These are phyloP conservation scores for Percopsis transmontana DNA, from an alignment of 2,113 vertebrate species.

Conservation along the genomic window DNA sequence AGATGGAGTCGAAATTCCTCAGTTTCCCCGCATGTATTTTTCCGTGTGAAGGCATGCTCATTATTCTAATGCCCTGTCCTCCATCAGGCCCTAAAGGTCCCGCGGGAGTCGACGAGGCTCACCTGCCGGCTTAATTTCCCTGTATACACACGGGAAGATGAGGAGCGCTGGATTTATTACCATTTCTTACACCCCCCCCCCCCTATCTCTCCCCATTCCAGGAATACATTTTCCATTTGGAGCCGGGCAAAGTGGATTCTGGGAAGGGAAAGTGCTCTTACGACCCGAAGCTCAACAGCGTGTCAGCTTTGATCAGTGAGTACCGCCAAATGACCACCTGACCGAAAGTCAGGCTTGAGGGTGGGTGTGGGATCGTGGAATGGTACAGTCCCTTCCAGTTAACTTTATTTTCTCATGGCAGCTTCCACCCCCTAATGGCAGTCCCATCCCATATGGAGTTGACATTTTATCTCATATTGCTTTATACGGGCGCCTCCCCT, in stretches of 20 bases:
- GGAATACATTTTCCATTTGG: slow-evolving; percentile 97
- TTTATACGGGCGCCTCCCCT: slow-evolving; percentile 11
- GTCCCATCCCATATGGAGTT: slow-evolving; percentile 19
- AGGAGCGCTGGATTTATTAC: slow-evolving; percentile 67
- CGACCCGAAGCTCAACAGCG: slow-evolving; percentile 96
- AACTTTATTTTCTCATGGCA: slow-evolving; percentile 6
- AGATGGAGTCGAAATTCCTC: slow-evolving; percentile 55
- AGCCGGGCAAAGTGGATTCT: slow-evolving; percentile 92
- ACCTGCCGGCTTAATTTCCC: slow-evolving; percentile 49
- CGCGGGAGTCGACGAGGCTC: slow-evolving; percentile 51
- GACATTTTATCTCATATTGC: slow-evolving; percentile 25
- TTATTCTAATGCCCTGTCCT: slow-evolving; percentile 66
- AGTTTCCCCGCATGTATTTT: slow-evolving; percentile 62
- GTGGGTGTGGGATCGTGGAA: not conserved
- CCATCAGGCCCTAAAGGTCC: slow-evolving; percentile 54
- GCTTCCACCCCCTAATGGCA: not conserved
- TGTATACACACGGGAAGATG: slow-evolving; percentile 60
- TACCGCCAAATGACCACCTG: slow-evolving; percentile 54
- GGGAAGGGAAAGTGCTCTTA: slow-evolving; percentile 98
- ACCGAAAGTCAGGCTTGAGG: not conserved
- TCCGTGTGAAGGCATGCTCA: slow-evolving; percentile 65
- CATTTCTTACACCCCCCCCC: slow-evolving; percentile 58
- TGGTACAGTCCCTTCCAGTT: slow-evolving; percentile 11
- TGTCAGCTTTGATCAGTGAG: slow-evolving; percentile 97
- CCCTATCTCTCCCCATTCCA: slow-evolving; percentile 70